Conservation (phyloP, 2,797 vertebrate species). For the Mastacembelus armatus region DNA sequence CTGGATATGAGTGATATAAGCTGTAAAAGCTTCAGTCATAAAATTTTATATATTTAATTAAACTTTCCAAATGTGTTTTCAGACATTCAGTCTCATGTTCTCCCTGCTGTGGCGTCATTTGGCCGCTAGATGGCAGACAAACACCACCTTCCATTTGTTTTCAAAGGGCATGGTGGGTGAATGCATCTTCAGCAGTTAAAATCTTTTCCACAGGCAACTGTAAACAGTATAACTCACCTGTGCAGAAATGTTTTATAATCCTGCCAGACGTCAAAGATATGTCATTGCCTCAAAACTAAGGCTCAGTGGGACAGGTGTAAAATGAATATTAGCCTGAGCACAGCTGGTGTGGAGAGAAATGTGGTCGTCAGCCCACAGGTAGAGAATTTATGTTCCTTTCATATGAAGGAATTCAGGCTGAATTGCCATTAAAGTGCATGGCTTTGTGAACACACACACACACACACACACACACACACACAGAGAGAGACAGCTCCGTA, state of each 20-base stretch:
- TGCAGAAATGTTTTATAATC: constrained; percentile 9
- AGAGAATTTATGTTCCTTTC: constrained; percentile 18
- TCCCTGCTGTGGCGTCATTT: not conserved
- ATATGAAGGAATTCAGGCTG: constrained; percentile 17
- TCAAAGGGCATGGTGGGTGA: not conserved
- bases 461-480: constrained; percentile 18
- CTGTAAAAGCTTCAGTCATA: no score
- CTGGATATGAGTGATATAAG: no score
- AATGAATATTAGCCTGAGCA: constrained; percentile 15
- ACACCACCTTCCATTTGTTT: not conserved
- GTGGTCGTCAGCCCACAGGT: constrained; percentile 8
- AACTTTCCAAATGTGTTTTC: no score
- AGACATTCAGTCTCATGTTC: no score
- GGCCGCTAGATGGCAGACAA: constrained; percentile 71
- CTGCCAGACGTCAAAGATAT: not conserved
- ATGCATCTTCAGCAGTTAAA: not conserved
- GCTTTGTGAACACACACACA: constrained; percentile 26
- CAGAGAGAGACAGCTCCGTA: constrained; percentile 5
- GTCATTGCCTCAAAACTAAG: constrained; percentile 13
- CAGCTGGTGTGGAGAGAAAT: constrained; percentile 15
- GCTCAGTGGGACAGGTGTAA: constrained; percentile 13
- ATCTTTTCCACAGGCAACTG: not conserved
- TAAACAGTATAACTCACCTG: constrained; percentile 1
- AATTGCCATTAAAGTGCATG: constrained; percentile 1
- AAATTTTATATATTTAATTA: no score